Base-by-base conservation (phyloP, 1,140 invertebrate genomes). In the Drosophila ananassae region DNA sequence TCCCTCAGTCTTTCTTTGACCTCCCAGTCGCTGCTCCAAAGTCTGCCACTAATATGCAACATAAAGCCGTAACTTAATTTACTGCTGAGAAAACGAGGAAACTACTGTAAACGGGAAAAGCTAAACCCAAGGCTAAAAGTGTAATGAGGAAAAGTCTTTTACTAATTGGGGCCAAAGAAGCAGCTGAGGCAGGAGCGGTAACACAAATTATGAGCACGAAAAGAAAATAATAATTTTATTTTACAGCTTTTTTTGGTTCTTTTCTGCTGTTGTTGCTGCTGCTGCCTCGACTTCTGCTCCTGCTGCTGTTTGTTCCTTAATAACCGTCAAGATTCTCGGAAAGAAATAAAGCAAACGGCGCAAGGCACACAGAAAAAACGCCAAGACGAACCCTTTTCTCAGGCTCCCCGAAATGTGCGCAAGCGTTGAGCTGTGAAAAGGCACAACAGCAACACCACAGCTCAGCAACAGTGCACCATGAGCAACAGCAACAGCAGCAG, bases 401-500 rank as follows among this genome's bases (percentile, higher is more conserved):
- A 62, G 61, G 77, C 77, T 59, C 21, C 67, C 62, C 63, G 44
- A 77, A 77, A 77, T 69, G 78, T 80, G 82, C 67, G 79, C 79
- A 89, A 89, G 83, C 83, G 83, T 89, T 89, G 83, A 89, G 83
- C 83, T 89, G 83, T 89, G 83, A 89, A 89, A 89, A 87, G 75
- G 78, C 80, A 60, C 77, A 79, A 74, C 58, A 79, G 66, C 54
- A 68, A 46, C 39, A 34, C 10, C n/a, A 51, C 46, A 47, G 32
- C 32, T 10, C 9, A 64, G 7, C 44, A 63, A 8, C 34, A 34
- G 10, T 32, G 32, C 51, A 61, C 1, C 46, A 58, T 13, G 53
- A 52, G 7, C 58, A 73, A 21, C 37, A 53, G 13, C 71, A 37
- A 39, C 63, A 76, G 30, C 37, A 69, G 46, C 41, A 54, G 21